A percentile compares a stretch with the other conserved stretches of the same genome.
Conservation (phyloP, 2,113 vertebrate species). For the Pseudonaja textilis region DNA sequence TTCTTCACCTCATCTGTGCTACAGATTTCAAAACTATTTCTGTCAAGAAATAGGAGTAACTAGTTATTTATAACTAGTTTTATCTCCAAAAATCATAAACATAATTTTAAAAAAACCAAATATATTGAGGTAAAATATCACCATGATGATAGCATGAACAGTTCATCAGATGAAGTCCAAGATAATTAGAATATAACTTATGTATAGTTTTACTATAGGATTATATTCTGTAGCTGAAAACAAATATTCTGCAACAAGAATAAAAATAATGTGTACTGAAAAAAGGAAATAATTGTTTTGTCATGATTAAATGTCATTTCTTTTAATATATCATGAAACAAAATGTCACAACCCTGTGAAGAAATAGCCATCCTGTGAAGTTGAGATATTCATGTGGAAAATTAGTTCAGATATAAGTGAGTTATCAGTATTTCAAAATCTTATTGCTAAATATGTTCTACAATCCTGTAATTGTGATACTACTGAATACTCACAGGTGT, state of each 20-base stretch:
- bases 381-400: conserved; percentile 4
- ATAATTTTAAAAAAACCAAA: neutral
- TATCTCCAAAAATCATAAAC: neutral
- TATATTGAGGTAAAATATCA: neutral
- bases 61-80: neutral
- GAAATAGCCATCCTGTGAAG: conserved; percentile 7
- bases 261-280: neutral
- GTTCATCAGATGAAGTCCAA: neutral
- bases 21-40: neutral
- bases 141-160: neutral
- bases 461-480: neutral
- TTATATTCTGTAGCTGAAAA: neutral
- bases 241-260: neutral
- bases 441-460: neutral
- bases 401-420: conserved; percentile 20
- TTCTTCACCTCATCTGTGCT: neutral
- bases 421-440: conserved; percentile 17
- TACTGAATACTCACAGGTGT: neutral
- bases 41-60: neutral
- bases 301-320: neutral
- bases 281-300: neutral
- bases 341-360: conserved; percentile 10
- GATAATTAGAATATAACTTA: neutral
- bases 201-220: neutral
- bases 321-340: conserved; percentile 8